phyloP scores from a whole-genome alignment of 1,140 invertebrate species.

The Conus ventricosus region DNA sequence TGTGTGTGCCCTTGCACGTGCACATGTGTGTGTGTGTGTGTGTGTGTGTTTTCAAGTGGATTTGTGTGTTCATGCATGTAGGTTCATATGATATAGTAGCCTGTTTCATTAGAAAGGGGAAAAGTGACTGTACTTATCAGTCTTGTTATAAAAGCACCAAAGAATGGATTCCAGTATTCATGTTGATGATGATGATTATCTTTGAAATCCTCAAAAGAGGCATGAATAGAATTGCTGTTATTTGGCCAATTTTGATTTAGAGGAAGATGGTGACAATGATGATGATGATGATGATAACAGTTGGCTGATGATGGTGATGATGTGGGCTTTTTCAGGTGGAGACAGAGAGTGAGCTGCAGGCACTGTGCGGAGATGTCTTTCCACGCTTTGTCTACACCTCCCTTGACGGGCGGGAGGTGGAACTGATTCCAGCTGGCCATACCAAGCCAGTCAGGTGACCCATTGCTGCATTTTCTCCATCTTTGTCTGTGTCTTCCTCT shows the following conservation, averaged over 20 bases:
- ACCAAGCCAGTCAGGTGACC: constrained; percentile 62
- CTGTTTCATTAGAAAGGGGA: no score
- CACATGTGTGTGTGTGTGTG: background rate
- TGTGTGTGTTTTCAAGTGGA: background rate
- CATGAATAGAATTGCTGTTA: no score
- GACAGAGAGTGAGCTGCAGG: constrained; percentile 68
- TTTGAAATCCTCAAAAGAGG: no score
- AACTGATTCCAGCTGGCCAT: constrained; percentile 67
- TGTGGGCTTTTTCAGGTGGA: constrained; percentile 61
- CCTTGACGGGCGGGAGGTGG: constrained; percentile 67
- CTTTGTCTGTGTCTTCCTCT: no score
- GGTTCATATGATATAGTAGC: background rate
- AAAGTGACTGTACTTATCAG: no score
- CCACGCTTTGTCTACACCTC: constrained; percentile 69
- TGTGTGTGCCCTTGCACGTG: background rate
- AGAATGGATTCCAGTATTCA: background rate
- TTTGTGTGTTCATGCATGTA: background rate
- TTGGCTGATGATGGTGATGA: no score
- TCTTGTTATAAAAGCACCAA: no score
- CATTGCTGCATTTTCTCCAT: no score
- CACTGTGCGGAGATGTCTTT: constrained; percentile 68
- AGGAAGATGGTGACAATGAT: no score
- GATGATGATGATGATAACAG: no score
- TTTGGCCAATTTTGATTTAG: no score
- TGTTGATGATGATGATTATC: background rate